Conservation (phyloP, 2,113 vertebrate genomes). For the Notechis scutatus region DNA sequence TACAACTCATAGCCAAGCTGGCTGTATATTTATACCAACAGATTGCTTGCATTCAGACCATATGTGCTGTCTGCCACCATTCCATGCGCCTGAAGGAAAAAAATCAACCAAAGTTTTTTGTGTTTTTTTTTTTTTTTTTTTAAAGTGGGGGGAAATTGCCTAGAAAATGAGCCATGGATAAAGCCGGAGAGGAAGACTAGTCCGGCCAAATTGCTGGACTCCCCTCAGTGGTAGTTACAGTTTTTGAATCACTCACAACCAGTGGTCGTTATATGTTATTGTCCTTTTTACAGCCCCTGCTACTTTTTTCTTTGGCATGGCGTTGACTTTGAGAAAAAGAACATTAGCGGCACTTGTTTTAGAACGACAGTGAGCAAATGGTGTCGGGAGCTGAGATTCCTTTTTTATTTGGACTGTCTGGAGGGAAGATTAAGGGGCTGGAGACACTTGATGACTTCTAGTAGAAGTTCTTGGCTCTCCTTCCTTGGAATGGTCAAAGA, state of each 20-base stretch:
- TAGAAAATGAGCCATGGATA: background rate
- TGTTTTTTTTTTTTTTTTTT: too few species aligned
- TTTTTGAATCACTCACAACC: background rate
- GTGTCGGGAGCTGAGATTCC: background rate
- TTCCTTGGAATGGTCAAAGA: background rate
- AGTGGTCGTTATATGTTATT: background rate
- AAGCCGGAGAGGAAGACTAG: background rate
- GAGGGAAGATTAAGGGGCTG: background rate
- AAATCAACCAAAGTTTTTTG: background rate
- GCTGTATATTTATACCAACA: background rate
- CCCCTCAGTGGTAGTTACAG: background rate
- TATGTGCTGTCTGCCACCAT: background rate
- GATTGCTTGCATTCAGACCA: background rate
- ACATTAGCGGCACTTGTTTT: background rate
- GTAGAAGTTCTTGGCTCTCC: background rate
- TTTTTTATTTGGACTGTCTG: background rate
- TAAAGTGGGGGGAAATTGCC: background rate
- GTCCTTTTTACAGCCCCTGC: background rate
- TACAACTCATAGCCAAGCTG: background rate
- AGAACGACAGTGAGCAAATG: background rate
- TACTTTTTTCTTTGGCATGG: background rate
- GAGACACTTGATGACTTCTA: background rate
- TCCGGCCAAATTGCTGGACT: background rate
- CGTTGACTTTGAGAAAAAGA: background rate
- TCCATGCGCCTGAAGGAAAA: background rate